Evolutionary conservation across 64 coral and sea anemone genomes (phyloP).

Genomic region (Montipora efflorescens): DNA sequence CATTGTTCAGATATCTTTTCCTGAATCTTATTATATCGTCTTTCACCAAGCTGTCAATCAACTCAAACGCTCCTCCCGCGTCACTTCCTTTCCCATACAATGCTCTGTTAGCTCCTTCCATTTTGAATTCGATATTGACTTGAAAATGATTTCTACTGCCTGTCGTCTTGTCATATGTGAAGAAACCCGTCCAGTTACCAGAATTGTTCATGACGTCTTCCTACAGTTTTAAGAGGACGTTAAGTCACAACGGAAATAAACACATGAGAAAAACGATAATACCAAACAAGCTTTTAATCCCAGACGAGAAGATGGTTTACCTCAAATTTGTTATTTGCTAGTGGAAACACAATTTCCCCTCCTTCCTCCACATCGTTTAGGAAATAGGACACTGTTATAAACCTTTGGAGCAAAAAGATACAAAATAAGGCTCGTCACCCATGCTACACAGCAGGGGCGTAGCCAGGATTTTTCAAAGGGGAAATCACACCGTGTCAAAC

Average conservation of each 20-base stretch:
- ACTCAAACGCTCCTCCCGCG: slow-evolving; percentile 73
- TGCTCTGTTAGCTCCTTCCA: slow-evolving; percentile 79
- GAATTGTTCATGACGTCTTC: slow-evolving; percentile 81
- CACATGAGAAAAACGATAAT: too few relatives aligned
- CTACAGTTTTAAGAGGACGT: slow-evolving; percentile 16
- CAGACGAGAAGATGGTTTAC: neutral
- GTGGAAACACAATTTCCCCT: slow-evolving; percentile 83
- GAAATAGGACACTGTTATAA: slow-evolving; percentile 82
- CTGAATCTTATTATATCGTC: slow-evolving; percentile 64
- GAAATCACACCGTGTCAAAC: too few relatives aligned
- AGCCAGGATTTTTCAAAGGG: too few relatives aligned
- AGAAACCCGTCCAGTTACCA: slow-evolving; percentile 90
- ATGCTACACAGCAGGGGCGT: too few relatives aligned
- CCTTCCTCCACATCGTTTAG: slow-evolving; percentile 84
- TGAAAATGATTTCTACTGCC: slow-evolving; percentile 74
- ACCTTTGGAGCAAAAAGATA: slow-evolving; percentile 31
- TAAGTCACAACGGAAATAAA: too few relatives aligned
- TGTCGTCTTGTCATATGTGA: slow-evolving; percentile 86
- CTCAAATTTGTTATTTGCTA: slow-evolving; percentile 89
- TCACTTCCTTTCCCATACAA: slow-evolving; percentile 78
- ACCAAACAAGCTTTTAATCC: too few relatives aligned
- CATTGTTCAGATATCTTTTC: slow-evolving; percentile 46
- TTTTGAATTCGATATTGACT: slow-evolving; percentile 79
- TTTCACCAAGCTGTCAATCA: slow-evolving; percentile 75
- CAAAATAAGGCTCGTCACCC: neutral